Evolutionary conservation across 2,113 vertebrate genomes (phyloP).

Genomic region (Serinus canaria): DNA sequence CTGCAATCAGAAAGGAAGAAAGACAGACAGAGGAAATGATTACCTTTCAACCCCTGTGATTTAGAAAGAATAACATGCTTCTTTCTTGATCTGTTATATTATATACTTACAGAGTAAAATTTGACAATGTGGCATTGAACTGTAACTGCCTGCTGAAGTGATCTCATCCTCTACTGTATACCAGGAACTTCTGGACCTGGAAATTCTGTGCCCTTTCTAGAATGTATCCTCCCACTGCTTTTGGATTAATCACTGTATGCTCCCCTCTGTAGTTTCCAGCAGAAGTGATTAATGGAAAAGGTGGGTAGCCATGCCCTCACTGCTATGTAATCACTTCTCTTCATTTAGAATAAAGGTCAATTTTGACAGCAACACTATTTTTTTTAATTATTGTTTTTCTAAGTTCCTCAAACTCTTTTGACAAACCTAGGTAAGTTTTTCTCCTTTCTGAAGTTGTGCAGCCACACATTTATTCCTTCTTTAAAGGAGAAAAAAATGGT

Average conservation of each 20-base stretch:
- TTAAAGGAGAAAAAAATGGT: neutral
- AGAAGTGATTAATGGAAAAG: neutral
- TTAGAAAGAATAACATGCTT: slow-evolving; percentile 40
- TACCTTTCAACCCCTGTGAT: slow-evolving; percentile 37
- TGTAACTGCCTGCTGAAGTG: neutral
- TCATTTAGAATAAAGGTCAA: slow-evolving; percentile 14
- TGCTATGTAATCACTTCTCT: neutral
- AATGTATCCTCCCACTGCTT: neutral
- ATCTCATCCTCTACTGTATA: neutral
- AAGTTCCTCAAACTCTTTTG: neutral
- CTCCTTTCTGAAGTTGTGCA: neutral
- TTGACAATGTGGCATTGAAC: slow-evolving; percentile 2
- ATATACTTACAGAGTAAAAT: slow-evolving; percentile 4
- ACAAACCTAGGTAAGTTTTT: neutral
- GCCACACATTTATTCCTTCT: neutral
- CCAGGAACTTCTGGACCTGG: neutral
- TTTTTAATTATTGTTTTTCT: neutral
- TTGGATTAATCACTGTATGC: neutral
- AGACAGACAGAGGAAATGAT: slow-evolving; percentile 2
- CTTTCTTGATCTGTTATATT: slow-evolving; percentile 9
- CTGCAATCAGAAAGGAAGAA: slow-evolving; percentile 35
- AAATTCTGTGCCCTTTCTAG: neutral
- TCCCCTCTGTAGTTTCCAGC: neutral
- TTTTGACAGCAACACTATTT: neutral
- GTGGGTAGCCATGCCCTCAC: neutral